Percentiles rank a stretch among this genome's conserved stretches.
phyloP scores from a whole-genome alignment of 2,888 invertebrate species.

The Meteorus colon region DNA sequence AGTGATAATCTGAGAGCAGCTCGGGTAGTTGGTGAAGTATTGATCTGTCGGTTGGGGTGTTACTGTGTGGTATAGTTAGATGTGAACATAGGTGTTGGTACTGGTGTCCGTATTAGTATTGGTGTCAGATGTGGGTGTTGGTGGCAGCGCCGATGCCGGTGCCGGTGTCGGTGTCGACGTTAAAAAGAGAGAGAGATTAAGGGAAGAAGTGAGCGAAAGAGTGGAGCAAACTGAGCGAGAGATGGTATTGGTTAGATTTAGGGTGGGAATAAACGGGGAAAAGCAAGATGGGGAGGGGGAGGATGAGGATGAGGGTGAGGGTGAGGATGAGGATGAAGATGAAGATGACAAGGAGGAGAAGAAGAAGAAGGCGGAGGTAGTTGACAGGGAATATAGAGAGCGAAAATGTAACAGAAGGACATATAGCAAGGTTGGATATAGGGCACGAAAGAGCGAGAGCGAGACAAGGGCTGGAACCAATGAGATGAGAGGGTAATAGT shows the following conservation, averaged over 20 bases:
- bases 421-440: conserved; percentile 23
- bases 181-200: conserved; percentile 9
- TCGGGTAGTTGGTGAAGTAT: conserved; percentile 68
- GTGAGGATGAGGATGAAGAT: conserved; percentile 54
- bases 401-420: background rate
- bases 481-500: conserved; percentile 50
- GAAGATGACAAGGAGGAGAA: conserved; percentile 50
- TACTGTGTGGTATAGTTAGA: conserved; percentile 68
- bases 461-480: conserved; percentile 30
- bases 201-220: too few relatives aligned
- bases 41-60: conserved; percentile 69
- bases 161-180: background rate
- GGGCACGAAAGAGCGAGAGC: conserved; percentile 34
- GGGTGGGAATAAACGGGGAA: conserved; percentile 48
- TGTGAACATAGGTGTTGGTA: conserved; percentile 40
- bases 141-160: too few relatives aligned
- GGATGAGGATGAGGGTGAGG: conserved; percentile 49
- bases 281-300: background rate
- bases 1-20: conserved; percentile 70
- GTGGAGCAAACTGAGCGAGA: conserved; percentile 32
- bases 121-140: too few relatives aligned
- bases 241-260: conserved; percentile 34
- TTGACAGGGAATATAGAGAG: conserved; percentile 28
- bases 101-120: too few relatives aligned
- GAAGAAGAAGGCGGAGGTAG: conserved; percentile 49